Evolutionary conservation across 2,113 vertebrate species (phyloP), one percentile per base, ranked within the genome.

Genomic region (Poecilia latipinna): DNA sequence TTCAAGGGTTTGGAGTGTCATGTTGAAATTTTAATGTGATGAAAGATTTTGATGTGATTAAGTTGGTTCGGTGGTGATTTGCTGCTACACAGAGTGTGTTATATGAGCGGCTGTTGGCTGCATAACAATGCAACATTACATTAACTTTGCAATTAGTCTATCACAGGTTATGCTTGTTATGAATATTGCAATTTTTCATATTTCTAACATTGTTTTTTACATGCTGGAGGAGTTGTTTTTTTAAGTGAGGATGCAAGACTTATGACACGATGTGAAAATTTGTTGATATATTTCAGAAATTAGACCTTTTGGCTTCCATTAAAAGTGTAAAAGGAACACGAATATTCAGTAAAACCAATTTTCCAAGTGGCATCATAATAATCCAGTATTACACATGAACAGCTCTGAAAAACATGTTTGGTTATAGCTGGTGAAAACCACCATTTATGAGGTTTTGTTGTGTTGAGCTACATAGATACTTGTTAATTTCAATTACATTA

Each of bases 101-200:
- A 84, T 86, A 79, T 75, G 64, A 42, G 51, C 65, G 57, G 76
- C 37, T 66, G 63, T 66, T 79, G 66, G 62, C 77, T 74, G 60
- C 42, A 61, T 65, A 78, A 57, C 65, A 80, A 61, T 67, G 80
- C 65, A 68, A 65, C 37, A 68, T 77, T 24, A 79, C 77, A 78
- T 87, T 85, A 87, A 81, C 68, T 83, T 65, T 74, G 35, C 54
- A 76, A 85, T 79, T 60, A 75, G 79, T 73, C 28, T 60, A 57
- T 75, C 57, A 61, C 28, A 84, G 63, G 71, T 68, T 63, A 77
- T 81, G 39, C 70, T 70, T 88, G 72, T 77, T 79, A 76, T 22
- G 17, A 77, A 83, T 68, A 26, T 28, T 65, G n/a, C 19, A 11
- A 39, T 77, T 54, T 13, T 66, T 74, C 39, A 57, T 62, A 54